Conservation (phyloP, 2,888 invertebrate genomes). For the Rugalucina vietnamica region DNA sequence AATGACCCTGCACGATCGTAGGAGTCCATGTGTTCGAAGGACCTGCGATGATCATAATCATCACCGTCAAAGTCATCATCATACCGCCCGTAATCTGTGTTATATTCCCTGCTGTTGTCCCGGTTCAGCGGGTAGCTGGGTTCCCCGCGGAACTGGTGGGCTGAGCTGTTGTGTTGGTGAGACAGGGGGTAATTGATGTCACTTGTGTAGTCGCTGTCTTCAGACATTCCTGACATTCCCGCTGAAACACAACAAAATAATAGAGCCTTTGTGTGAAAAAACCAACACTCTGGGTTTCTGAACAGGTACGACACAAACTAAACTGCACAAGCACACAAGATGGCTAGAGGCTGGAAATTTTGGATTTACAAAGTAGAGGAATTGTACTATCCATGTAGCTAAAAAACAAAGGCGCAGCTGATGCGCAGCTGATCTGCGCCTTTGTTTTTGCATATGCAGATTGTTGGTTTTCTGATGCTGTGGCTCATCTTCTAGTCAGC, state of each 20-base stretch:
- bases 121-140: constrained; percentile 70
- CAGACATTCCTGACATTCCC: constrained; percentile 95
- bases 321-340: no score
- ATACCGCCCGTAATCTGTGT: constrained; percentile 63
- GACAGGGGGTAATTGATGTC: constrained; percentile 94
- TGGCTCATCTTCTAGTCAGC: no score
- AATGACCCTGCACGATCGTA: constrained; percentile 50
- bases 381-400: no score
- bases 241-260: constrained; percentile 71
- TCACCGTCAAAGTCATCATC: constrained; percentile 62
- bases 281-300: no score
- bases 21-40: constrained; percentile 50
- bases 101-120: constrained; percentile 86
- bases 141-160: constrained; percentile 88
- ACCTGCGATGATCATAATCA: constrained; percentile 57
- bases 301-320: no score
- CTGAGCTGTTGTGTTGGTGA: constrained; percentile 94
- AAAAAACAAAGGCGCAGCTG: no score
- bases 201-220: constrained; percentile 98
- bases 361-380: no score
- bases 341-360: no score
- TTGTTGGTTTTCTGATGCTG: no score
- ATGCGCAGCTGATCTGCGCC: no score
- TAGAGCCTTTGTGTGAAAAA: no score
- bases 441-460: no score